Conservation (phyloP, 2,888 invertebrate species). For the Erynnis tages region DNA sequence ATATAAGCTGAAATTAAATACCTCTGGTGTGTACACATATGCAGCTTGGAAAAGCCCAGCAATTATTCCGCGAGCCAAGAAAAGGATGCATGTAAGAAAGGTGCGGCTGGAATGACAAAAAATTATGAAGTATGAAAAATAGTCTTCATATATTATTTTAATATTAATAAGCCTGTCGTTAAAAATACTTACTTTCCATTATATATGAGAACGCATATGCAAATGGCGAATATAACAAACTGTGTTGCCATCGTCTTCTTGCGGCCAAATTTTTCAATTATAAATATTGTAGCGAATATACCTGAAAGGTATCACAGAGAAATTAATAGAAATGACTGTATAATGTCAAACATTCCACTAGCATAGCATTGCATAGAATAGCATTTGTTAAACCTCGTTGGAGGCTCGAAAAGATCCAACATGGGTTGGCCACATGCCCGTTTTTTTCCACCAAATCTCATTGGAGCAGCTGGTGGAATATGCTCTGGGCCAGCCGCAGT, state of each 20-base stretch:
- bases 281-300: slow-evolving; percentile 92
- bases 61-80: slow-evolving; percentile 94
- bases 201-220: slow-evolving; percentile 87
- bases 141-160: no score
- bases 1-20: slow-evolving; percentile 41
- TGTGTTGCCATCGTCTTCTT: slow-evolving; percentile 97
- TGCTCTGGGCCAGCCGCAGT: no score
- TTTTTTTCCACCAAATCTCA: no score
- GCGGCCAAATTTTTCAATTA: slow-evolving; percentile 94
- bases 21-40: slow-evolving; percentile 97
- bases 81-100: slow-evolving; percentile 90
- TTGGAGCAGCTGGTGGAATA: no score
- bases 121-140: no score
- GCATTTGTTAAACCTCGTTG: no score
- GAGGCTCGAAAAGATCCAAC: no score
- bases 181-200: slow-evolving; percentile 83
- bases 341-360: not conserved
- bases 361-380: no score
- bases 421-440: no score
- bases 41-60: slow-evolving; percentile 97
- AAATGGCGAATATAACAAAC: slow-evolving; percentile 90
- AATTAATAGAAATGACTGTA: not conserved
- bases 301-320: slow-evolving; percentile 77
- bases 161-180: not conserved
- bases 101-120: slow-evolving; percentile 81